Percentiles rank a stretch among this genome's conserved stretches.
Evolutionary conservation across 1,140 invertebrate genomes (phyloP).

Genomic region (Platyura marginata): DNA sequence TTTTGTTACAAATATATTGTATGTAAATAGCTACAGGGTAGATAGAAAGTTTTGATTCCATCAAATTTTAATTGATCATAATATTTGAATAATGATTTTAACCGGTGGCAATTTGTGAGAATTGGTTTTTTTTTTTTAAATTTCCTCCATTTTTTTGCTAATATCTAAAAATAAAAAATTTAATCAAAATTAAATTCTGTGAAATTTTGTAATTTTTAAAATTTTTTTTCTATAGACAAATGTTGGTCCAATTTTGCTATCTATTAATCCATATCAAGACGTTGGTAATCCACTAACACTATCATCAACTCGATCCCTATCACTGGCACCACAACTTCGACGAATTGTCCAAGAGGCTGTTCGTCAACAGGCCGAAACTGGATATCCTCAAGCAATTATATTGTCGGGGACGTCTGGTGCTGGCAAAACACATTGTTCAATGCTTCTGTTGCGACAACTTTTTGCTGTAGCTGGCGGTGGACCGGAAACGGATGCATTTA

Average conservation of each 20-base stretch:
- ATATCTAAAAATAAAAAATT: neutral
- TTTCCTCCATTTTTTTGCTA: too few species aligned
- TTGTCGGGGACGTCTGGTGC: conserved; percentile 79
- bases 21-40: too few species aligned
- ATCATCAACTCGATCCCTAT: conserved; percentile 55
- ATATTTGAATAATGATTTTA: too few species aligned
- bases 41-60: too few species aligned
- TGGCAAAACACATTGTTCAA: conserved; percentile 88
- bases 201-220: neutral
- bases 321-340: conserved; percentile 54
- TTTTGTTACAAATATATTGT: too few species aligned
- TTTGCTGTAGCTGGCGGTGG: conserved; percentile 87
- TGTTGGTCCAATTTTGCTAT: conserved; percentile 76
- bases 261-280: conserved; percentile 75
- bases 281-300: conserved; percentile 73
- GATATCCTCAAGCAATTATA: conserved; percentile 88
- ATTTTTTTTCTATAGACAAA: conserved; percentile 48
- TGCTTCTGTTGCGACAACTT: conserved; percentile 73
- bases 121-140: too few species aligned
- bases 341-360: conserved; percentile 82
- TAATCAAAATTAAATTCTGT: neutral
- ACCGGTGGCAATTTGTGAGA: too few species aligned
- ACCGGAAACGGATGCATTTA: conserved; percentile 89
- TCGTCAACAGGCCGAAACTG: conserved; percentile 80
- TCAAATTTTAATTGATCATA: too few species aligned